Evolutionary conservation across 1,140 invertebrate species (phyloP), one percentile per base, ranked within the genome.

Genomic region (Caerostris darwini): DNA sequence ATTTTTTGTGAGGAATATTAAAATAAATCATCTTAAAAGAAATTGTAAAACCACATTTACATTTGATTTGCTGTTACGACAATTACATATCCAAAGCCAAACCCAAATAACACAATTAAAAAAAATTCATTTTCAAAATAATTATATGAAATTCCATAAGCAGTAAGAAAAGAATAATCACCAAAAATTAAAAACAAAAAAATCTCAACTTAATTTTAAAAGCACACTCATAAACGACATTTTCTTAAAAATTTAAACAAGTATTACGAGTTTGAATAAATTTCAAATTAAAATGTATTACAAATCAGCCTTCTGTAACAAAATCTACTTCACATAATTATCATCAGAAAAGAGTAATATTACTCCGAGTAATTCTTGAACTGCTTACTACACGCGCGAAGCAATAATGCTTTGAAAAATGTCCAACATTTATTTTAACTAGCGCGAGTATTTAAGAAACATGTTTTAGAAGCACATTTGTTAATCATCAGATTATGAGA

Each of bases 331-430:
- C 14, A 50, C 34, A 77, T 77, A 77, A 77, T 77, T 77, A 77
- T 77, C 50, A 50, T 77, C 53, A 77, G 71, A 77, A 67, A 77
- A 77, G 71, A 77, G 71, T 77, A 77, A 77, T 77, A 77, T 77
- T 77, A 77, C 71, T 77, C 34, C 34, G 12, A 34, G 71, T 77
- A 77, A 77, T 77, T 77, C 71, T 34, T 34, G 34, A 50, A 34
- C 2, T 34, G 34, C 34, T 17, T 4, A 77, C 8, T 77, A 10
- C 71, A 17, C 67, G 53, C 5, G n/a, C 71, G 50, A 2, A 6
- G 71, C 14, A 77, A 77, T 77, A 77, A 77, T 77, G 50, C 71
- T 53, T 77, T 77, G 71, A 77, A 77, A 77, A 77, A 77, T 77
- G 71, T 10, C 34, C 53, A 50, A 77, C 71, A 77, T 77, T 77